phyloP scores from a whole-genome alignment of 2,797 vertebrate species.

The Pogonophryne albipinna region DNA sequence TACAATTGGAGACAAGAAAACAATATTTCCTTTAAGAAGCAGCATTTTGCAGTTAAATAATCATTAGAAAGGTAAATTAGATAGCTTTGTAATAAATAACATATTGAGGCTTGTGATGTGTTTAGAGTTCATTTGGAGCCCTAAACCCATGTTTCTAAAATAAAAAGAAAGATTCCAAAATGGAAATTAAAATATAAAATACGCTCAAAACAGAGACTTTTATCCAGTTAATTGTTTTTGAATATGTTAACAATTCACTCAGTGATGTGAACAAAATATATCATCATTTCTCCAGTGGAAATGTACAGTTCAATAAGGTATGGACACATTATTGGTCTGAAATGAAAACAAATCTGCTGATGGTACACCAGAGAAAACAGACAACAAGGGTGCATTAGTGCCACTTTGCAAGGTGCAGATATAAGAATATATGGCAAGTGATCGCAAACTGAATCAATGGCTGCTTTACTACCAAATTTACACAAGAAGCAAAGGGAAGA shows the following conservation, averaged over 20 bases:
- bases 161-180: not conserved
- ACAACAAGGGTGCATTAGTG: not conserved
- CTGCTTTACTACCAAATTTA: not conserved
- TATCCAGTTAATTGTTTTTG: not conserved
- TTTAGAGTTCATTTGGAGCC: slow-evolving; percentile 6
- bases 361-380: not conserved
- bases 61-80: slow-evolving; percentile 16
- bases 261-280: not conserved
- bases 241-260: too few relatives aligned
- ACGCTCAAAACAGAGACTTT: not conserved
- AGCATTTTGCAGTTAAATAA: slow-evolving; percentile 5
- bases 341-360: not conserved
- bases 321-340: not conserved
- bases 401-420: not conserved
- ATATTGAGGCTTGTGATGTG: not conserved
- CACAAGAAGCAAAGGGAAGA: not conserved
- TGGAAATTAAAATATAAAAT: too few relatives aligned
- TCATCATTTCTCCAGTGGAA: too few relatives aligned
- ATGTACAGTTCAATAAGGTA: not conserved
- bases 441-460: not conserved
- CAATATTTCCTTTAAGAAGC: slow-evolving; percentile 14
- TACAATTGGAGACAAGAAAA: slow-evolving; percentile 38
- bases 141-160: slow-evolving; percentile 21
- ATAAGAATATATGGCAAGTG: not conserved
- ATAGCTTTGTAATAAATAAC: slow-evolving; percentile 8